Conservation (phyloP, 2,888 invertebrate genomes). For the Monopis laevigella region DNA sequence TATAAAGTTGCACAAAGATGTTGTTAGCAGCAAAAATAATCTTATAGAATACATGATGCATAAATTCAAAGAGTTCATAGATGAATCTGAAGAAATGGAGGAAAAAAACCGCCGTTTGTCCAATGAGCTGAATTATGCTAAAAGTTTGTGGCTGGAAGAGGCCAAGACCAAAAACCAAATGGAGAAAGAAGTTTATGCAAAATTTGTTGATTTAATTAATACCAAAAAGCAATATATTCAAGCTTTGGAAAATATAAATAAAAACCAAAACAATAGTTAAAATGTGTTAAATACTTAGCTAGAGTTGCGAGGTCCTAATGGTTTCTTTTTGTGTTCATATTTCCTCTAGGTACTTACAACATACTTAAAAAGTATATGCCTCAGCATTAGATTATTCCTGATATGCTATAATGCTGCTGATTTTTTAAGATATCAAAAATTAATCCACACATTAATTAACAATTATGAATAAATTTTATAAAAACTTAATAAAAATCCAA, state of each 20-base stretch:
- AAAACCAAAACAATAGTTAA: slow-evolving; percentile 14
- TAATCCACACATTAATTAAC: too few relatives aligned
- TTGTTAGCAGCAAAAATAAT: slow-evolving; percentile 22
- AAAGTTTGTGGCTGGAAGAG: slow-evolving; percentile 34
- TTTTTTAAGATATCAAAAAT: too few relatives aligned
- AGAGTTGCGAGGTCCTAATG: too few relatives aligned
- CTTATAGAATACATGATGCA: slow-evolving; percentile 36
- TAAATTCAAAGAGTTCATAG: slow-evolving; percentile 30
- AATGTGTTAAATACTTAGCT: background rate
- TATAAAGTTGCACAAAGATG: slow-evolving; percentile 27
- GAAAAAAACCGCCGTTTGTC: slow-evolving; percentile 23
- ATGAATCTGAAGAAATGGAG: slow-evolving; percentile 20
- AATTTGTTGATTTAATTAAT: slow-evolving; percentile 45
- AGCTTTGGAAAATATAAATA: slow-evolving; percentile 34
- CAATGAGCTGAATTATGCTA: slow-evolving; percentile 30
- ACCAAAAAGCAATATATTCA: slow-evolving; percentile 44
- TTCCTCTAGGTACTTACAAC: too few relatives aligned
- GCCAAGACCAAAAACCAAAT: slow-evolving; percentile 31
- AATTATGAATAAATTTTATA: too few relatives aligned
- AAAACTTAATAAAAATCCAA: too few relatives aligned
- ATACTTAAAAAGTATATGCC: too few relatives aligned
- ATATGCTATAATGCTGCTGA: too few relatives aligned
- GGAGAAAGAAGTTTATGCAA: slow-evolving; percentile 40
- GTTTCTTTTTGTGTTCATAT: too few relatives aligned
- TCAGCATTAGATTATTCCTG: too few relatives aligned